Percentiles rank a stretch among this genome's conserved stretches.
Conservation (phyloP, 1,140 invertebrate genomes). For the Ridgeia piscesae region DNA sequence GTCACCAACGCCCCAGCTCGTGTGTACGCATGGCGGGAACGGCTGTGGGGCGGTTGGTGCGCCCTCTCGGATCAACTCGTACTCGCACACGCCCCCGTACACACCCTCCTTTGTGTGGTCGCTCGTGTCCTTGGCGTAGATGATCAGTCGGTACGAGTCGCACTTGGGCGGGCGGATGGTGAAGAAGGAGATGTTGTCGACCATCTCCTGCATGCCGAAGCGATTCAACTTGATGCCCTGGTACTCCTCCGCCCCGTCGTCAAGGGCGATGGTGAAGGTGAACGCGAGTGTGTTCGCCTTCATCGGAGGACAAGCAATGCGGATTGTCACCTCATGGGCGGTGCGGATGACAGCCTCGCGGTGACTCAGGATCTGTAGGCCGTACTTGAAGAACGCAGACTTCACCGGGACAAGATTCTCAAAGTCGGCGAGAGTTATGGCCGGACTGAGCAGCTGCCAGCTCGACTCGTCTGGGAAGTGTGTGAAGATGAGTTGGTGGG, state of each 20-base stretch:
- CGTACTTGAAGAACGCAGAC: conserved; percentile 58
- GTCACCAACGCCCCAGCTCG: conserved; percentile 51
- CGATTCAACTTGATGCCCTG: conserved; percentile 49
- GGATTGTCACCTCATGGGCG: conserved; percentile 26
- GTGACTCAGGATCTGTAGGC: conserved; percentile 55
- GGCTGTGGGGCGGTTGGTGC: conserved; percentile 37
- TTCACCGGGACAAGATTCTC: conserved; percentile 59
- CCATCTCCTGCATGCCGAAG: conserved; percentile 55
- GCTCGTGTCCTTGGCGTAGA: conserved; percentile 56
- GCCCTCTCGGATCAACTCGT: conserved; percentile 44
- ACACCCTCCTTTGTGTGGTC: conserved; percentile 54
- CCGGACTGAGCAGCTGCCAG: conserved; percentile 55
- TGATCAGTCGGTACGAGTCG: conserved; percentile 55
- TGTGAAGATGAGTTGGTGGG: conserved; percentile 57
- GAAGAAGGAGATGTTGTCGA: conserved; percentile 50
- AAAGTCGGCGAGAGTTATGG: conserved; percentile 52
- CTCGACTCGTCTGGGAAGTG: conserved; percentile 56
- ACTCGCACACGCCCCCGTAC: conserved; percentile 57
- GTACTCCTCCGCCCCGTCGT: conserved; percentile 53
- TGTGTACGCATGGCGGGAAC: conserved; percentile 56
- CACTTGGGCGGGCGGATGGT: conserved; percentile 52
- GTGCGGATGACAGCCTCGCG: conserved; percentile 45
- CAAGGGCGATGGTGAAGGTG: conserved; percentile 53
- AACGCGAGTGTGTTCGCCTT: conserved; percentile 45
- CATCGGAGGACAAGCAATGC: conserved; percentile 29